These are phyloP conservation scores for Plecotus auritus DNA, from an alignment of 2,113 vertebrate species.

Conservation along the genomic window DNA sequence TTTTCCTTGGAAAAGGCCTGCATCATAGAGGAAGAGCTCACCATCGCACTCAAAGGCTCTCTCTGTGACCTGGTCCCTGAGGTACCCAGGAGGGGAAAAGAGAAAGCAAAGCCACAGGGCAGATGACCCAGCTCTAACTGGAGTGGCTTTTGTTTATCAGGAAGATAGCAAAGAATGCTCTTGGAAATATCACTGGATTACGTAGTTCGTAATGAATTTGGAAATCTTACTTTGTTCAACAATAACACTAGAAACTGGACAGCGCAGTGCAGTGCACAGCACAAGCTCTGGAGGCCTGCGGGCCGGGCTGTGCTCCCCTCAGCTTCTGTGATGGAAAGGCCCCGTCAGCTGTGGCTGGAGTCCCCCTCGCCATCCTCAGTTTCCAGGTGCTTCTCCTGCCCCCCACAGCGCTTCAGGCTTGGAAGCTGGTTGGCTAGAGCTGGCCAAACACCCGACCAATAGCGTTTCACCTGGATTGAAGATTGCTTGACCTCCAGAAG, in stretches of 20 bases:
- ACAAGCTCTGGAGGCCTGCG: not conserved
- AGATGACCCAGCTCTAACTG: not conserved
- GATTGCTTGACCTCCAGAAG: not conserved
- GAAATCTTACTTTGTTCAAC: constrained; percentile 16
- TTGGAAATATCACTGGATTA: constrained; percentile 35
- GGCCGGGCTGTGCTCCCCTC: not conserved
- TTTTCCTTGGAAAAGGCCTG: not conserved
- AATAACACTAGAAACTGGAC: not conserved
- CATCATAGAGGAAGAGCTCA: not conserved
- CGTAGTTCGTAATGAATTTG: not conserved
- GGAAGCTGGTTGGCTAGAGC: not conserved
- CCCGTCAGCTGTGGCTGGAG: not conserved
- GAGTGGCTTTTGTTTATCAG: constrained; percentile 38
- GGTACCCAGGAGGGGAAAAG: not conserved
- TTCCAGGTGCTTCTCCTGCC: not conserved
- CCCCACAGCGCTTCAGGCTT: not conserved
- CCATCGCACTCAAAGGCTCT: not conserved
- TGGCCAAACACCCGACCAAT: not conserved
- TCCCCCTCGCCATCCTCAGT: not conserved
- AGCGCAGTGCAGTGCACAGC: not conserved
- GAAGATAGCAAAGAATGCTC: not conserved
- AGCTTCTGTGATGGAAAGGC: not conserved
- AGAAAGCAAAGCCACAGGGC: not conserved
- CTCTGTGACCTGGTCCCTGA: not conserved
- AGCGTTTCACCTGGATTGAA: not conserved